These are phyloP conservation scores for Ostrea denselamellosa DNA, from an alignment of 1,140 invertebrate genomes.

Conservation along the genomic window DNA sequence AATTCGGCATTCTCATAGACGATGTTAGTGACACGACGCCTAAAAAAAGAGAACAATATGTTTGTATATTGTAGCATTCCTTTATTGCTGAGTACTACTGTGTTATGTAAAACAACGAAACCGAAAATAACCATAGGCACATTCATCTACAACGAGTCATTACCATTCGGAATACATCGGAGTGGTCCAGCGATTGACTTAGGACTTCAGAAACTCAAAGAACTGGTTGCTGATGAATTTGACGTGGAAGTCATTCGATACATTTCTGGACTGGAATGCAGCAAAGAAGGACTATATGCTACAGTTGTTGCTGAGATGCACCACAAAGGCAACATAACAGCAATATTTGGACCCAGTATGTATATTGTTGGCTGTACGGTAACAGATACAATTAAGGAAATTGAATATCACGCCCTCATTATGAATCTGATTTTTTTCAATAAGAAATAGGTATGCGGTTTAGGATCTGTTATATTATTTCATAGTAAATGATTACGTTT, in stretches of 20 bases:
- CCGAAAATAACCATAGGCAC: neutral
- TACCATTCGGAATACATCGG: slow-evolving; percentile 8
- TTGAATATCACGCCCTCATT: too few relatives aligned
- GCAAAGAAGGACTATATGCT: neutral
- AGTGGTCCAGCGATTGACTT: neutral
- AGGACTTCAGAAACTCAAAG: neutral
- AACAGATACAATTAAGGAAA: too few relatives aligned
- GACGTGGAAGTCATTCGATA: neutral
- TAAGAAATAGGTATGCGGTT: too few relatives aligned
- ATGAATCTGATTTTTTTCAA: too few relatives aligned
- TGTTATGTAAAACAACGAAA: neutral
- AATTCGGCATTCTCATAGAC: too few relatives aligned
- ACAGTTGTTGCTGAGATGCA: neutral
- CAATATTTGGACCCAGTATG: slow-evolving; percentile 4
- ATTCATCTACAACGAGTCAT: neutral
- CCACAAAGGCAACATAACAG: neutral
- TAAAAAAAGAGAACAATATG: too few relatives aligned
- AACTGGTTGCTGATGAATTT: neutral
- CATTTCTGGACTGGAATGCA: neutral
- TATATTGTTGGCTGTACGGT: neutral
- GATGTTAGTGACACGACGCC: too few relatives aligned
- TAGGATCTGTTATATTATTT: too few relatives aligned
- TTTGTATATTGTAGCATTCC: neutral
- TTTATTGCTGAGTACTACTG: neutral
- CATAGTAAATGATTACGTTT: too few relatives aligned